Evolutionary conservation across 2,797 vertebrate species (phyloP).

Genomic region (Microctenopoma lineatum): DNA sequence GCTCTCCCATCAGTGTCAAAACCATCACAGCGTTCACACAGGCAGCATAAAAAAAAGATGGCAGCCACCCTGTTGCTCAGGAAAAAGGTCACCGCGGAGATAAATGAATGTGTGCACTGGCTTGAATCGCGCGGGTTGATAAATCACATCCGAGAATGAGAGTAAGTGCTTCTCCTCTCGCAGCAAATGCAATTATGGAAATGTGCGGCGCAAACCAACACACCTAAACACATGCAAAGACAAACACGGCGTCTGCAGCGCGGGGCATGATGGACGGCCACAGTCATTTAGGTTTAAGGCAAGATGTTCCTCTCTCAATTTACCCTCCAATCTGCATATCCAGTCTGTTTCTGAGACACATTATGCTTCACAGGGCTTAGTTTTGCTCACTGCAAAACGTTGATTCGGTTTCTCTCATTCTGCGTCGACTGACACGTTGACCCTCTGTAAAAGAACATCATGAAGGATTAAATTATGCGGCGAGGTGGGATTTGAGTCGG

Average conservation of each 20-base stretch:
- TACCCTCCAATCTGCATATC: conserved; percentile 74
- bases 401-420: conserved; percentile 40
- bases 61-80: conserved; percentile 50
- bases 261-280: conserved; percentile 70
- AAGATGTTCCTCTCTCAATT: conserved; percentile 77
- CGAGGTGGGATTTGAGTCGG: neutral
- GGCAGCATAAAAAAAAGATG: conserved; percentile 50
- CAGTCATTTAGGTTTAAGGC: conserved; percentile 72
- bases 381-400: conserved; percentile 47
- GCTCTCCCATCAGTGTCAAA: conserved; percentile 49
- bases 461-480: conserved; percentile 61
- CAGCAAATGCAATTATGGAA: conserved; percentile 83
- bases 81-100: conserved; percentile 72
- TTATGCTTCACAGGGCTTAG: conserved; percentile 41
- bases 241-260: conserved; percentile 55
- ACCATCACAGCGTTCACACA: conserved; percentile 21
- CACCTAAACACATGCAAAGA: conserved; percentile 72
- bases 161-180: conserved; percentile 73
- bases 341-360: conserved; percentile 31
- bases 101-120: conserved; percentile 75
- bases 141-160: conserved; percentile 77
- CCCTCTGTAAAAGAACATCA: conserved; percentile 41
- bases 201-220: conserved; percentile 67
- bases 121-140: conserved; percentile 72
- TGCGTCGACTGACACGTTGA: conserved; percentile 38